A percentile compares a stretch with the other conserved stretches of the same genome.
Conservation (phyloP, 2,113 vertebrate genomes). For the Sclerurus mexicanus region DNA sequence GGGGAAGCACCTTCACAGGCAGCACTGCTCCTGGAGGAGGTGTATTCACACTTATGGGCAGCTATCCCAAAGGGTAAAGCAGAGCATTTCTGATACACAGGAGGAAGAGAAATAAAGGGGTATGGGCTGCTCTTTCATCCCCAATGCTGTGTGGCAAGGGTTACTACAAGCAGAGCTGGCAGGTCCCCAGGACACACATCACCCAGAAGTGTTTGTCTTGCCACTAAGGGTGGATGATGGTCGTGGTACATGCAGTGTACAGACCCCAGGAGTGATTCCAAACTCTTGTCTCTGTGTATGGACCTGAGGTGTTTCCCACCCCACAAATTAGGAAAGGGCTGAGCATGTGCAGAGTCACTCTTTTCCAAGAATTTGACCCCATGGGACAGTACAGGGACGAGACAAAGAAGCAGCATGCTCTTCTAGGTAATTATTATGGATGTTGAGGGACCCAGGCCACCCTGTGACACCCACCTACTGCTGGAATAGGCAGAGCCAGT, state of each 20-base stretch:
- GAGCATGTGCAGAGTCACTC: not conserved
- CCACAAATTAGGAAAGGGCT: not conserved
- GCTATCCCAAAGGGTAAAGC: not conserved
- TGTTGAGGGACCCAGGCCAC: not conserved
- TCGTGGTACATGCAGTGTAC: not conserved
- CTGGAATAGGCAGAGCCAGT: not conserved
- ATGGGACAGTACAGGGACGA: accelerated
- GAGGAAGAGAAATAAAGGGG: not conserved
- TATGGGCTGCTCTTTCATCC: not conserved
- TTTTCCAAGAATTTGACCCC: not conserved
- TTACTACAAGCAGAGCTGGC: not conserved
- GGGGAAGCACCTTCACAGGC: not conserved
- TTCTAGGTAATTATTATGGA: accelerated
- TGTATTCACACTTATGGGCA: not conserved
- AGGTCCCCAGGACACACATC: not conserved
- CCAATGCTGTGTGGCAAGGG: not conserved
- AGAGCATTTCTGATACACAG: not conserved
- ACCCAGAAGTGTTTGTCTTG: not conserved
- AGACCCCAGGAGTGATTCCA: not conserved
- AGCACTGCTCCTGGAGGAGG: not conserved
- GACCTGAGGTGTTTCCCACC: not conserved
- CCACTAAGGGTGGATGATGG: not conserved
- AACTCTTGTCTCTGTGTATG: not conserved
- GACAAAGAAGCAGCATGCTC: not conserved
- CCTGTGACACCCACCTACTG: not conserved